Evolutionary conservation across 92 coral and sea anemone genomes (phyloP).

Genomic region (Palythoa caribaeorum): DNA sequence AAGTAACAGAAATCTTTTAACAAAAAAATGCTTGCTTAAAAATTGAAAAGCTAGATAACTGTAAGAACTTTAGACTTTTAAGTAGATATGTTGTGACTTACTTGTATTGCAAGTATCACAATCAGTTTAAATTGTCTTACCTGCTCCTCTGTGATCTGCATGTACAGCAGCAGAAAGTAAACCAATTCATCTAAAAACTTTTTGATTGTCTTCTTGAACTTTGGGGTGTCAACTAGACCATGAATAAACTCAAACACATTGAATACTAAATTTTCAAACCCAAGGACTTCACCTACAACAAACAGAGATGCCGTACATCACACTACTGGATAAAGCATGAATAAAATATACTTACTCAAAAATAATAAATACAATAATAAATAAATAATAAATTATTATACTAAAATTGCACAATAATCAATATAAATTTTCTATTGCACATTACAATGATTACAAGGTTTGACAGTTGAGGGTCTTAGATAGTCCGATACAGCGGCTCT

Average conservation of each 20-base stretch:
- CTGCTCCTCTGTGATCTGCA: conserved; percentile 99
- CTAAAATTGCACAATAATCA: too few relatives aligned
- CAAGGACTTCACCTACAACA: conserved; percentile 88
- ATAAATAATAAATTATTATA: too few relatives aligned
- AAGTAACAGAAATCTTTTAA: not conserved
- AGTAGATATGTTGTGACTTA: too few relatives aligned
- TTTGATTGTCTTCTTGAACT: conserved; percentile 89
- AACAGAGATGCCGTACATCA: not conserved
- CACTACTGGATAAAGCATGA: not conserved
- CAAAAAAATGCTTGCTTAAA: too few relatives aligned
- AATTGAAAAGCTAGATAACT: too few relatives aligned
- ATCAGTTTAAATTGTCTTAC: conserved; percentile 39
- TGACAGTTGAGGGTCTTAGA: too few relatives aligned
- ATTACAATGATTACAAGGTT: too few relatives aligned
- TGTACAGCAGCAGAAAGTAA: conserved; percentile 90
- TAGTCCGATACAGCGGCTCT: too few relatives aligned
- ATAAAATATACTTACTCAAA: not conserved
- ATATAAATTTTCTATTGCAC: too few relatives aligned
- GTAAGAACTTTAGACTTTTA: too few relatives aligned
- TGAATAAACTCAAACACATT: conserved; percentile 97
- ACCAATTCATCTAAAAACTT: conserved; percentile 86
- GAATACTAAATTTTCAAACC: conserved; percentile 97
- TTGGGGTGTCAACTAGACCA: conserved; percentile 92
- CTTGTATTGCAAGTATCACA: not conserved
- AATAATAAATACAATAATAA: too few relatives aligned